Evolutionary conservation across 2,113 vertebrate species (phyloP).

Genomic region (Suricata suricatta): DNA sequence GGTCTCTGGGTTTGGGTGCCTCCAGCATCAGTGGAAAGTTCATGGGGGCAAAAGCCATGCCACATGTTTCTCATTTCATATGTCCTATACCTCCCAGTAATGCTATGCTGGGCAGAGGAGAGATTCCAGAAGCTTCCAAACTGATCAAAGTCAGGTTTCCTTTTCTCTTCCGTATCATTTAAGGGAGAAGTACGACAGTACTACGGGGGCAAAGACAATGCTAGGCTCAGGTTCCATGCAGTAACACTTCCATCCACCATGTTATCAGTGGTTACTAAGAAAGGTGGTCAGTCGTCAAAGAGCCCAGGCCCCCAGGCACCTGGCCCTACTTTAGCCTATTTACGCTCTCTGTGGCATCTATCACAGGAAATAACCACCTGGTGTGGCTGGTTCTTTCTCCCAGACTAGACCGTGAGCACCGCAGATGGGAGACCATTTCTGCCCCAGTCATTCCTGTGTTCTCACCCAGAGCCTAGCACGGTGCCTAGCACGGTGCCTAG

Average conservation of each 20-base stretch:
- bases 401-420: background rate
- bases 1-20: background rate
- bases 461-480: background rate
- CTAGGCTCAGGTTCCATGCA: background rate
- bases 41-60: background rate
- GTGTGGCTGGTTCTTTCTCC: background rate
- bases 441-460: background rate
- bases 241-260: background rate
- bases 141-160: background rate
- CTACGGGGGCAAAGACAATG: background rate
- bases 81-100: background rate
- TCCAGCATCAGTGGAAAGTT: background rate
- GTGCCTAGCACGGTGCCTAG: background rate
- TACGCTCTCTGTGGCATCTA: background rate
- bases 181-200: background rate
- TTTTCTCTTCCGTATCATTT: background rate
- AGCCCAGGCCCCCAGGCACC: background rate
- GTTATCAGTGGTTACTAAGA: background rate
- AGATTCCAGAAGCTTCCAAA: background rate
- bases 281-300: background rate
- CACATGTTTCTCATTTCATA: background rate
- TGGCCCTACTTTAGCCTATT: background rate
- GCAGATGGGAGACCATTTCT: background rate
- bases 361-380: background rate
- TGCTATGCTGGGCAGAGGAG: background rate